Percentiles rank a stretch among this genome's conserved stretches.
Conservation (phyloP, 1,140 invertebrate species). For the Phymastichus coffea region DNA sequence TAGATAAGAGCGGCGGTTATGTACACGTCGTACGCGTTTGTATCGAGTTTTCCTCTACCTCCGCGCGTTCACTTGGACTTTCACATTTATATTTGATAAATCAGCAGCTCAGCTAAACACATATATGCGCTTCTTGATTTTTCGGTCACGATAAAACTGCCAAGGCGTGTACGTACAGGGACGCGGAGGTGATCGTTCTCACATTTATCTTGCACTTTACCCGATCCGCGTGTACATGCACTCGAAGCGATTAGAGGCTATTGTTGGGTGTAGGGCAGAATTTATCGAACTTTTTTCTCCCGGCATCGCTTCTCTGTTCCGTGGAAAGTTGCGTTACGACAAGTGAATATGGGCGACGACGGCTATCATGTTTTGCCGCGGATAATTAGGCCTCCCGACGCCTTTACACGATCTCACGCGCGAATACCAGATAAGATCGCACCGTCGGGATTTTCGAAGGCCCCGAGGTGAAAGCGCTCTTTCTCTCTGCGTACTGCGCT, state of each 20-base stretch:
- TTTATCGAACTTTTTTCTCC: not conserved
- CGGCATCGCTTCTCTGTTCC: not conserved
- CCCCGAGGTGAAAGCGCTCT: no score
- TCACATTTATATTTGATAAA: conserved; percentile 9
- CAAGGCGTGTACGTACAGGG: no score
- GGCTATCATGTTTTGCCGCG: not conserved
- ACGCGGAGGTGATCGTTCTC: conserved; percentile 18
- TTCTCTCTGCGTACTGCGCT: no score
- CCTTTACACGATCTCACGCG: not conserved
- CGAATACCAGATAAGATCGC: no score
- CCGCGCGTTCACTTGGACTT: conserved; percentile 15
- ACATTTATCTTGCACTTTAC: conserved; percentile 25
- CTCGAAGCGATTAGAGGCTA: not conserved
- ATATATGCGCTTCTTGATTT: not conserved
- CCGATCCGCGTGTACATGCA: not conserved
- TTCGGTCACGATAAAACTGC: conserved; percentile 17
- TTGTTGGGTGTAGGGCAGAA: conserved; percentile 1
- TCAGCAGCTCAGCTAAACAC: not conserved
- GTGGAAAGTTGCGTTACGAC: no score
- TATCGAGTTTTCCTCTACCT: not conserved
- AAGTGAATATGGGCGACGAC: not conserved
- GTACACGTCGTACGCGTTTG: not conserved
- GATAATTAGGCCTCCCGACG: not conserved
- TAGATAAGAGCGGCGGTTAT: conserved; percentile 9
- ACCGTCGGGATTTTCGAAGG: no score